Conservation (phyloP, 23 tunicate species). For the Styela clava region DNA sequence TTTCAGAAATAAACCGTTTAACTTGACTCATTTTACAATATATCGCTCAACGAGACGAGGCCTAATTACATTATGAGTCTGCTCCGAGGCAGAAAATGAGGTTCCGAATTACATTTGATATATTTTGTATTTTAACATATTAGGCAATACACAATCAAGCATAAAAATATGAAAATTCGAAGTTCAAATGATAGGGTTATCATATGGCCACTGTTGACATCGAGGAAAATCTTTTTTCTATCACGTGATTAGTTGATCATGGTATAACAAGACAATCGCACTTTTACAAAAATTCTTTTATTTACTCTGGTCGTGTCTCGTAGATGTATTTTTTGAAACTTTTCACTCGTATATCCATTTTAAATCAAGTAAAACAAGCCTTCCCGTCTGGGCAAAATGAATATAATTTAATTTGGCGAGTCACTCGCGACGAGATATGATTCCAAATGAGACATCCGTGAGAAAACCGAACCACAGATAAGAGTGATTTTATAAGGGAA, state of each 20-base stretch:
- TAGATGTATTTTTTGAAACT: background rate
- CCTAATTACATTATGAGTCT: background rate
- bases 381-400: background rate
- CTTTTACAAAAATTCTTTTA: background rate
- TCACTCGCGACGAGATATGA: background rate
- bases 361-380: background rate
- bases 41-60: background rate
- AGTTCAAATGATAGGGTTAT: background rate
- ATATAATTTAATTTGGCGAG: background rate
- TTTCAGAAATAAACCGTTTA: background rate
- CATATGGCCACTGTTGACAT: background rate
- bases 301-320: background rate
- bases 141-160: background rate
- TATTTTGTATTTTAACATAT: background rate
- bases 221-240: too few species aligned
- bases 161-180: background rate
- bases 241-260: background rate
- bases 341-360: background rate
- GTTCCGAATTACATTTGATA: background rate
- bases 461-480: background rate
- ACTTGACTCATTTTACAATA: background rate
- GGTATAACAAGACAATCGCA: background rate
- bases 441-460: background rate
- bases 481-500: background rate
- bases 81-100: background rate